Base-by-base conservation (phyloP, 2,888 invertebrate species). In the Linnaemya tessellans region DNA sequence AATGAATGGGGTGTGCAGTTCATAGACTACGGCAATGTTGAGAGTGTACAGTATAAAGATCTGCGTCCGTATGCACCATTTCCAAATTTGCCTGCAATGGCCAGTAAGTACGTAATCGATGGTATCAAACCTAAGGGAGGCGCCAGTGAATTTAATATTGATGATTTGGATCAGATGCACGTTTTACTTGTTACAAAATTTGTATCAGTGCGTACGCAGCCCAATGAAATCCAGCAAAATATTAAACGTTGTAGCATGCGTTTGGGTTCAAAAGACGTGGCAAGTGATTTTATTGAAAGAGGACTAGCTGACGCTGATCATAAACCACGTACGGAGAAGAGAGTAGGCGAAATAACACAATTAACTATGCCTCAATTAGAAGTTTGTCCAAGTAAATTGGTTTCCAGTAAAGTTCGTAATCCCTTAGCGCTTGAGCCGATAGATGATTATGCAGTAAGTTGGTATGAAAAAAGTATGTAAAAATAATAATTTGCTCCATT, bases 21-120 rank as follows among this genome's bases (percentile, higher is more conserved):
- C 92, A 94, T 97, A 1, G 98, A 98, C 92, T 98, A 96, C 89
- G 98, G 98, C 0, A 97, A 97, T 89, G 93, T 94, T 54, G 97
- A 97, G 91, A 90, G 91, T 0, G 94, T 96, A 80, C 88, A 93
- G 0, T 92, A 94, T 15, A 90, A 92, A 1, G 93, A 95, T 73
- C 89, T 97, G 70, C 93, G 95, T 22, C 95, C 95, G 86, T 94
- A 94, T 87, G 93, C 95, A 1, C 94, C 95, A 7, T 94, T 95
- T 62, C 93, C 94, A 0, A 93, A 96, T 68, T 93, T 96, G 78
- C 96, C 96, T 0, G 93, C 94, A 15, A 95, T 96, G 90, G 94
- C 95, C 0, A 94, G 94, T 62, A 94, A 93, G 89, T 95, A 96
- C 87, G 88, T 93, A 13, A 93, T 97, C 25, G 88, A 93, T 60